Base-by-base conservation (phyloP, 2,888 invertebrate species). In the Chrysolina haemoptera region DNA sequence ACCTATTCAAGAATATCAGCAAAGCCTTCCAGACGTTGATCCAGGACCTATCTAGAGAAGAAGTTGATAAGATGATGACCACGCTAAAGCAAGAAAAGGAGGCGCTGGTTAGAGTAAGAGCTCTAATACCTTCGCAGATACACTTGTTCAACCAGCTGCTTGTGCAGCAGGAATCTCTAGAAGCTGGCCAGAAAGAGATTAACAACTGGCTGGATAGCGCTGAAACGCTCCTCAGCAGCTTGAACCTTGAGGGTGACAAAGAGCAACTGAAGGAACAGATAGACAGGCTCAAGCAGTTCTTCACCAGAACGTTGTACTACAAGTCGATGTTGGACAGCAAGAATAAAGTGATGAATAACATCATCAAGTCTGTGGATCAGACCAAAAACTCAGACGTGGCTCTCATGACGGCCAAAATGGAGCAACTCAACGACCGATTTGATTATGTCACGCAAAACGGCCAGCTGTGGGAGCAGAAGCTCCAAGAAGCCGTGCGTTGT, bases 251-350 rank as follows among this genome's bases (percentile, higher is more conserved):
- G 4, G 93, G 91, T 3, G 92, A 92, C 77, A 93, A 94, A 72
- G 95, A 96, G 80, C 89, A 91, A 8, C 90, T 96, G 48, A 93
- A 95, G 79, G 91, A 92, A 40, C 93, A 94, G 77, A 90, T 97
- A 68, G 96, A 96, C 80, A 91, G 91, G 82, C 93, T 98, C 85
- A 96, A 96, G 83, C 90, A 92, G 11, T 97, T 96, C 90, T 97
- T 98, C 88, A 94, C 96, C 0, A 92, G 96, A 73, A 95, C 94
- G 0, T 91, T 96, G 0, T 97, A 97, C 88, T 97, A 97, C 89
- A 95, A 95, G 83, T 96, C 97, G 0, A 96, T 97, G 95, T 87
- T 98, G 74, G 98, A 98, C 84, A 97, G 96, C 86, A 97, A 97
- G 89, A 97, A 97, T 88, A 97, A 97, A 88, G 95, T 98, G 59